Evolutionary conservation across 2,113 vertebrate genomes (phyloP).

Genomic region (Pogona vitticeps): DNA sequence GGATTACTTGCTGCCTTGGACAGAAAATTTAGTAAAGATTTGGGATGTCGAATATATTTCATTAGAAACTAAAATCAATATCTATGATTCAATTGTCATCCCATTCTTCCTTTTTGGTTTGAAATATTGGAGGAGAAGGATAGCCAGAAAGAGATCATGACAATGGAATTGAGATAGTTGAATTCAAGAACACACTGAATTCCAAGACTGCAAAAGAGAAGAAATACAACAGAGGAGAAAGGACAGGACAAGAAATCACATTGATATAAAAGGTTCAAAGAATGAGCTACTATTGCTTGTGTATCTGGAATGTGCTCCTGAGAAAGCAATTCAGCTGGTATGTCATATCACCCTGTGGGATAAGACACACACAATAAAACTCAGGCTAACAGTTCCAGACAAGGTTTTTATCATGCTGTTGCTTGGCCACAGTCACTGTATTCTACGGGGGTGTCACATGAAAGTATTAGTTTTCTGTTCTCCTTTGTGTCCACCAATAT

Average conservation of each 20-base stretch:
- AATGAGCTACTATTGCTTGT: background rate
- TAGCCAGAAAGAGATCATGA: conserved; percentile 1
- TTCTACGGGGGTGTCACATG: background rate
- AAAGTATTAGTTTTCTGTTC: background rate
- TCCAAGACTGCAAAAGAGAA: background rate
- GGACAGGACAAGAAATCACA: conserved; percentile 3
- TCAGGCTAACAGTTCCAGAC: background rate
- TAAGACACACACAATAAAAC: background rate
- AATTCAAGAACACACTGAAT: background rate
- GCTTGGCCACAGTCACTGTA: background rate
- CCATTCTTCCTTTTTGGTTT: conserved; percentile 6
- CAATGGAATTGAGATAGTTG: background rate
- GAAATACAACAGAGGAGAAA: background rate
- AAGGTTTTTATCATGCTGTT: background rate
- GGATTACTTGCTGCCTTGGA: conserved; percentile 5
- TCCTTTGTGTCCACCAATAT: background rate
- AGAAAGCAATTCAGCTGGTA: conserved; percentile 2
- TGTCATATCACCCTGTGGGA: background rate
- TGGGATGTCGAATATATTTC: conserved; percentile 16
- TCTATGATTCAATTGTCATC: conserved; percentile 21
- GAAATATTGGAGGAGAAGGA: conserved; percentile 22
- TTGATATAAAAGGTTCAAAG: conserved; percentile 8
- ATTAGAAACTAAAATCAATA: conserved; percentile 29
- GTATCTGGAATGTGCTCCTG: background rate
- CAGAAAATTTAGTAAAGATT: conserved; percentile 18